Percentiles rank a stretch among this genome's conserved stretches.
Conservation (phyloP, 2,797 vertebrate species). For the Euphonia xanthogaster region DNA sequence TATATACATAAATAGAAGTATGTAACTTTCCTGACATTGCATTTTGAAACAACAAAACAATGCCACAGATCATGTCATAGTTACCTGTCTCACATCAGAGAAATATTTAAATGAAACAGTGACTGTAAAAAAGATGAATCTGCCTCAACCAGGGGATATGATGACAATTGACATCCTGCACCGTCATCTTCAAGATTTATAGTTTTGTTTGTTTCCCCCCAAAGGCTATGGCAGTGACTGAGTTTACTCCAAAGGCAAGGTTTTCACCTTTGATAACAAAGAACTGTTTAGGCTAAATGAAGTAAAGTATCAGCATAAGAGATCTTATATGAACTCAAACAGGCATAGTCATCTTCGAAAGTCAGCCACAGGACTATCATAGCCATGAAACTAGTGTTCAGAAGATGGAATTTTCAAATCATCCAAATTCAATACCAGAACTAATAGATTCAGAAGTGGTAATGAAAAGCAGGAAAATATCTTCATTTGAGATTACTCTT, state of each 20-base stretch:
- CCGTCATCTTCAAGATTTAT: background rate
- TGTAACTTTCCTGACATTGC: background rate
- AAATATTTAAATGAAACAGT: background rate
- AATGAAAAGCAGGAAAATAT: background rate
- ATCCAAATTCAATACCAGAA: background rate
- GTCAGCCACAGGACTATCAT: background rate
- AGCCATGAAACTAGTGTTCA: background rate
- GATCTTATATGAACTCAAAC: background rate
- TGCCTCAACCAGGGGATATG: background rate
- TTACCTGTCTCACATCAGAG: background rate
- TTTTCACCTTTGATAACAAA: background rate
- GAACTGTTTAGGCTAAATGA: background rate
- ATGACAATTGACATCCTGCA: background rate
- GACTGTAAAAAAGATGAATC: background rate
- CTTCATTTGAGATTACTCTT: background rate
- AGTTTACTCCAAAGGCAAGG: background rate
- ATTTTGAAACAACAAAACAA: background rate
- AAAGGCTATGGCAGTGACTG: background rate
- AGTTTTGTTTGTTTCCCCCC: background rate
- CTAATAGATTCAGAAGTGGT: background rate
- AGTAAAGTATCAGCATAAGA: background rate
- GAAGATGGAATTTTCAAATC: background rate
- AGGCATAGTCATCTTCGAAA: background rate
- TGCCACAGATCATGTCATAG: background rate
- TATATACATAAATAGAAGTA: background rate